phyloP scores from a whole-genome alignment of 1,140 invertebrate species.

The Drosophila leontia region DNA sequence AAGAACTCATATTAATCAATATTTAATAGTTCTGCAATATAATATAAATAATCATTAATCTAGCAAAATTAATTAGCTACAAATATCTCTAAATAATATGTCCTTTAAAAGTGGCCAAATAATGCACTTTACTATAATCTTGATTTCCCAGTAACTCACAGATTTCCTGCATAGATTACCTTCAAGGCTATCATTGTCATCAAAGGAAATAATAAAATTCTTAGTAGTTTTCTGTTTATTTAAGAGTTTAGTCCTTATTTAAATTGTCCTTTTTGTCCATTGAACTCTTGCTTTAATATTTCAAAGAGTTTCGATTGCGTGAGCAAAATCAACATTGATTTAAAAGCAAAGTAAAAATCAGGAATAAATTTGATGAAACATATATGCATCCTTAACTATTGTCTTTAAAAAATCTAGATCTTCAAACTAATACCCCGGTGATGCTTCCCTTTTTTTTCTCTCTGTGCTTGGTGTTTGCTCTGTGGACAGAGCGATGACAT shows the following conservation, averaged over 20 bases:
- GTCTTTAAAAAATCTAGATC: background rate
- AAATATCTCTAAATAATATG: background rate
- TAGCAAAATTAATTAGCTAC: too few relatives aligned
- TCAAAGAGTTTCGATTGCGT: background rate
- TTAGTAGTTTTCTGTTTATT: background rate
- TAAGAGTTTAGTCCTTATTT: too few relatives aligned
- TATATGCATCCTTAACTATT: background rate
- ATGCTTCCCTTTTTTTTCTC: background rate
- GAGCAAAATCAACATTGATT: constrained; percentile 2
- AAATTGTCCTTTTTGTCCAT: too few relatives aligned
- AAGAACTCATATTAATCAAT: background rate
- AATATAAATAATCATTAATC: background rate
- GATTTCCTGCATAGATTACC: too few relatives aligned
- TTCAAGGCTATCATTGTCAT: background rate
- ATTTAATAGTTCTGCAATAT: background rate
- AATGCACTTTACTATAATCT: too few relatives aligned
- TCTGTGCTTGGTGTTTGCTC: constrained; percentile 26
- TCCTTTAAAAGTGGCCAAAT: background rate
- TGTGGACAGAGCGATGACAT: constrained; percentile 35
- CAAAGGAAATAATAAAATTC: background rate
- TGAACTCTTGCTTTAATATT: background rate
- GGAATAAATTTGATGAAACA: too few relatives aligned
- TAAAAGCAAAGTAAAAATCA: background rate
- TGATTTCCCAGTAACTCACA: too few relatives aligned
- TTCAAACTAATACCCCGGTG: background rate